phyloP scores from a whole-genome alignment of 1,140 invertebrate species.

The Nasonia vitripennis region DNA sequence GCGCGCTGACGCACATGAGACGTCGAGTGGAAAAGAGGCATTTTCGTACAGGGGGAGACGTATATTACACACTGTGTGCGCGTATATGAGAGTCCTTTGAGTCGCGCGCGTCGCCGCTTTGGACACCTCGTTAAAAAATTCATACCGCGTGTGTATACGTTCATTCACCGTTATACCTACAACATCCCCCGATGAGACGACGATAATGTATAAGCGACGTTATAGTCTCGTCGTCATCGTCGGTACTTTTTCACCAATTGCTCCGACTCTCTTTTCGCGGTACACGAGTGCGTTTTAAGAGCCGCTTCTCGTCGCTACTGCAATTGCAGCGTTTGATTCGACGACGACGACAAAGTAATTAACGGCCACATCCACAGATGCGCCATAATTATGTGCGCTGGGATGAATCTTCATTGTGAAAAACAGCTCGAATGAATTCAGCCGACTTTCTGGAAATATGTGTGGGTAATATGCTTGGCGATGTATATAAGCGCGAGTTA shows the following conservation, averaged over 20 bases:
- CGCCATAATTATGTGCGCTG: conserved; percentile 17
- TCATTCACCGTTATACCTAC: background rate
- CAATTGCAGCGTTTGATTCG: conserved; percentile 24
- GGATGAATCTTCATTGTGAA: conserved; percentile 5
- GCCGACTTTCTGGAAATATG: background rate
- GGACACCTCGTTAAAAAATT: conserved; percentile 42
- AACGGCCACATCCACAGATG: conserved; percentile 11
- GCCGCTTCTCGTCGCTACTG: no score
- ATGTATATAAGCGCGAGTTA: background rate
- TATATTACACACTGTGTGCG: background rate
- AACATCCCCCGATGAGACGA: background rate
- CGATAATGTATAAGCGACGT: background rate
- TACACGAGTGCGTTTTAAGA: background rate
- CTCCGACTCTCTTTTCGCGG: background rate
- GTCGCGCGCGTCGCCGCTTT: background rate
- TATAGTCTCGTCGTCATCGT: no score
- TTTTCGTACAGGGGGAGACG: conserved; percentile 9
- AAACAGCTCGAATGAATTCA: background rate
- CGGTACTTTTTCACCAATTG: background rate
- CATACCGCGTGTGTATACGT: background rate
- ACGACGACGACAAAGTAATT: conserved; percentile 43
- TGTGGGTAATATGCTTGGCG: background rate
- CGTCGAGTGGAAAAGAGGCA: conserved; percentile 36
- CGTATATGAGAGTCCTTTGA: background rate
- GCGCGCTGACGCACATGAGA: background rate